Percentiles rank a stretch among this genome's conserved stretches.
phyloP scores from a whole-genome alignment of 2,888 invertebrate genomes.

The Calameuta idolon region DNA sequence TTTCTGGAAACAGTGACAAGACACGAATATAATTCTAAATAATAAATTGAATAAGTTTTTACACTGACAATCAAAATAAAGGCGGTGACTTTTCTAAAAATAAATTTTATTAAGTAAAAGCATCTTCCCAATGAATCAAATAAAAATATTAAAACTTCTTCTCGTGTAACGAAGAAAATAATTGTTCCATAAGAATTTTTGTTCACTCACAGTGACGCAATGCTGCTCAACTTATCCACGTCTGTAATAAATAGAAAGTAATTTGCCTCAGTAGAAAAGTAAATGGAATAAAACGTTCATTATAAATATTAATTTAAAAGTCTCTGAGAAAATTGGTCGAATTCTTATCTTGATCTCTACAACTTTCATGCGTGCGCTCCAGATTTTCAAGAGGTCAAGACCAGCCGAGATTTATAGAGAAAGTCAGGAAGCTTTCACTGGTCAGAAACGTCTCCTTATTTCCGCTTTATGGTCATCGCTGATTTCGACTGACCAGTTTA shows the following conservation, averaged over 20 bases:
- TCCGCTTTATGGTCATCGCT: background rate
- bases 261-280: conserved; percentile 6
- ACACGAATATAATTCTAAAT: background rate
- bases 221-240: conserved; percentile 47
- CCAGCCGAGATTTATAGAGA: conserved; percentile 33
- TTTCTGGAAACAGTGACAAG: background rate
- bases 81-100: conserved; percentile 1
- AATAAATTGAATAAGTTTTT: background rate
- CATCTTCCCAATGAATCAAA: background rate
- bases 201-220: conserved; percentile 54
- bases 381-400: conserved; percentile 36
- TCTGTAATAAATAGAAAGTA: conserved; percentile 31
- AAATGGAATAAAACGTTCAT: conserved; percentile 5
- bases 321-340: conserved; percentile 11
- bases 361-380: conserved; percentile 43
- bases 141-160: background rate
- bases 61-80: background rate
- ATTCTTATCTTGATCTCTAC: conserved; percentile 25
- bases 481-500: background rate
- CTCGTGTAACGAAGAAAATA: background rate
- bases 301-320: conserved; percentile 10
- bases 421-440: conserved; percentile 49
- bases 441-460: conserved; percentile 11
- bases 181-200: background rate
- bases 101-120: background rate